These are phyloP conservation scores for Tinamus major DNA, from an alignment of 2,797 vertebrate species.

Conservation along the genomic window DNA sequence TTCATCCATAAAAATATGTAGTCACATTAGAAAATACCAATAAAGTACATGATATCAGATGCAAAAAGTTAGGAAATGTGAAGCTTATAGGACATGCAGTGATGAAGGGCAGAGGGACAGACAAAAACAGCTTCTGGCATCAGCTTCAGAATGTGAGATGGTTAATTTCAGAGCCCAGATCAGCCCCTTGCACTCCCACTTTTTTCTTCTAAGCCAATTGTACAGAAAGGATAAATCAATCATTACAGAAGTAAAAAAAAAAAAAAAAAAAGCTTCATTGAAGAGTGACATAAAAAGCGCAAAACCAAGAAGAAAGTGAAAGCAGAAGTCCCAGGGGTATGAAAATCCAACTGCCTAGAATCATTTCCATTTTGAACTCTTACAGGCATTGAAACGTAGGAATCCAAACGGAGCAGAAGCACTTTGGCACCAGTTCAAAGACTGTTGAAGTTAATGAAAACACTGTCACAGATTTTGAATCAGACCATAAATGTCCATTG, in stretches of 20 bases:
- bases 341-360: conserved; percentile 74
- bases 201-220: conserved; percentile 77
- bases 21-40: conserved; percentile 28
- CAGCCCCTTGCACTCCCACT: conserved; percentile 47
- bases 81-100: conserved; percentile 80
- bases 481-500: conserved; percentile 54
- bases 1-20: conserved; percentile 28
- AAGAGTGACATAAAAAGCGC: conserved; percentile 36
- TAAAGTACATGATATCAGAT: conserved; percentile 41
- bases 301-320: conserved; percentile 62
- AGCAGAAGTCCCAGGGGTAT: conserved; percentile 75
- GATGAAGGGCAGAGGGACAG: conserved; percentile 77
- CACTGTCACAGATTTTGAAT: conserved; percentile 44
- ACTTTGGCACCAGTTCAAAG: conserved; percentile 48
- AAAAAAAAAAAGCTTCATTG: not conserved
- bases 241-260: conserved; percentile 57
- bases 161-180: conserved; percentile 84
- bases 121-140: conserved; percentile 95
- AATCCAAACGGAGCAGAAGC: conserved; percentile 67
- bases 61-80: conserved; percentile 73
- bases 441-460: conserved; percentile 62
- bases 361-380: conserved; percentile 66
- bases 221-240: conserved; percentile 55
- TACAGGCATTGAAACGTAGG: conserved; percentile 36
- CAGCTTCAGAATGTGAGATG: conserved; percentile 94